Evolutionary conservation across 2,113 vertebrate genomes (phyloP).

Genomic region (Bungarus multicinctus): DNA sequence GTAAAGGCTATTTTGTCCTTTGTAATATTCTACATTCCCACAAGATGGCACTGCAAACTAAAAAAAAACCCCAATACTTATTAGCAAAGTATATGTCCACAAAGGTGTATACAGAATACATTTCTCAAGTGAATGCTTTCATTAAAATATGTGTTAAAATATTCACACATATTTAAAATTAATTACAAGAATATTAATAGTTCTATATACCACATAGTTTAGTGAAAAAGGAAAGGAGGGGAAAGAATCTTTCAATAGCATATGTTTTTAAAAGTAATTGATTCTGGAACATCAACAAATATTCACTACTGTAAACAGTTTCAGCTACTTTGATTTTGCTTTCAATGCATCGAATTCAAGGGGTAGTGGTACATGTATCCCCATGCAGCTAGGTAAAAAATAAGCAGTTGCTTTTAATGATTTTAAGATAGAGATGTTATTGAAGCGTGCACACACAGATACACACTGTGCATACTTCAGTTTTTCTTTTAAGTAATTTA

Average conservation of each 20-base stretch:
- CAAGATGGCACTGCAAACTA: slow-evolving; percentile 51
- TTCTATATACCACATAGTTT: neutral
- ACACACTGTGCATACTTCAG: neutral
- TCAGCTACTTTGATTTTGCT: neutral
- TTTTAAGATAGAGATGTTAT: neutral
- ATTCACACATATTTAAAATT: neutral
- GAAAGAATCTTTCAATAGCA: neutral
- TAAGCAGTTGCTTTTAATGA: neutral
- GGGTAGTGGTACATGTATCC: neutral
- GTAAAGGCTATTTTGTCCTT: neutral
- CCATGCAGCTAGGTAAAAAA: neutral
- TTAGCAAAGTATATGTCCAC: neutral
- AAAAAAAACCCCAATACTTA: slow-evolving; percentile 4
- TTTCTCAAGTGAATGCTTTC: neutral
- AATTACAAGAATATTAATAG: neutral
- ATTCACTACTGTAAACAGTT: neutral
- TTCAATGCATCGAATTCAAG: neutral
- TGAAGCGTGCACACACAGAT: neutral
- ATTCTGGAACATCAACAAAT: neutral
- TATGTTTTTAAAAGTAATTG: neutral
- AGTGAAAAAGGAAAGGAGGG: neutral
- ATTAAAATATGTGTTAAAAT: neutral
- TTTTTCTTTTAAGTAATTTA: neutral
- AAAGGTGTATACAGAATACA: neutral
- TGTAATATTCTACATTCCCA: slow-evolving; percentile 38